Percentiles rank a stretch among this genome's conserved stretches.
Conservation (phyloP, 92 coral and sea anemone genomes). For the Phenganax marumi region DNA sequence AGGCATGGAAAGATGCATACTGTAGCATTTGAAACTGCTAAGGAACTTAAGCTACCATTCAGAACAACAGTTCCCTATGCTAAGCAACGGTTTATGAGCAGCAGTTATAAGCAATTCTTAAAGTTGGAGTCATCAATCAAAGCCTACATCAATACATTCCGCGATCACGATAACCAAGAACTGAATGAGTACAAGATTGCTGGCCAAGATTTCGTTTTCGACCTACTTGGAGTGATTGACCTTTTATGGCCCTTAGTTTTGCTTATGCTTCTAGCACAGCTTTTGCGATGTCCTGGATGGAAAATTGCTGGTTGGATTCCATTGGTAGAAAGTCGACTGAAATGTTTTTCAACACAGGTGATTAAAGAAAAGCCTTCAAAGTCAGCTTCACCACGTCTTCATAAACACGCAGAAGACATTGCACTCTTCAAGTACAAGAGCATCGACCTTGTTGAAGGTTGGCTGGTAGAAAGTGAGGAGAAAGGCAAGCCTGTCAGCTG, state of each 20-base stretch:
- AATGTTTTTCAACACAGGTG: conserved; percentile 3
- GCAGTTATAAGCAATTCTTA: conserved; percentile 29
- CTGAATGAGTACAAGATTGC: conserved; percentile 33
- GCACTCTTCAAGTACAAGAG: neutral
- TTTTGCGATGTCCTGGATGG: conserved; percentile 33
- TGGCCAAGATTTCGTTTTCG: conserved; percentile 31
- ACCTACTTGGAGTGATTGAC: conserved; percentile 30
- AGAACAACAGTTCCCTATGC: conserved; percentile 8
- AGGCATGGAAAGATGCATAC: conserved; percentile 21
- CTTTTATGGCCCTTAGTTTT: conserved; percentile 33
- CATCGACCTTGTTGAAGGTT: conserved; percentile 29
- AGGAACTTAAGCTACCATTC: conserved; percentile 33
- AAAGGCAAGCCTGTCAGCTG: conserved; percentile 2
- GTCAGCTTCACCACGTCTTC: conserved; percentile 20
- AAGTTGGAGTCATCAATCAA: conserved; percentile 17
- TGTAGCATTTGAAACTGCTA: conserved; percentile 29
- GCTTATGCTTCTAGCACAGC: conserved; percentile 27
- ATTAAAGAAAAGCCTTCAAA: neutral
- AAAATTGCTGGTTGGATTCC: conserved; percentile 27
- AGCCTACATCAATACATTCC: conserved; percentile 23
- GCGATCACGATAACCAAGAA: conserved; percentile 24
- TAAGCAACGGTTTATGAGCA: conserved; percentile 28
- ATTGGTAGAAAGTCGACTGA: neutral
- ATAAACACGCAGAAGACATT: conserved; percentile 13
- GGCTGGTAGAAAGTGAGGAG: conserved; percentile 15